Evolutionary conservation across 2,797 vertebrate genomes (phyloP), one percentile per base, ranked within the genome.

Genomic region (Eutrigla gurnardus): DNA sequence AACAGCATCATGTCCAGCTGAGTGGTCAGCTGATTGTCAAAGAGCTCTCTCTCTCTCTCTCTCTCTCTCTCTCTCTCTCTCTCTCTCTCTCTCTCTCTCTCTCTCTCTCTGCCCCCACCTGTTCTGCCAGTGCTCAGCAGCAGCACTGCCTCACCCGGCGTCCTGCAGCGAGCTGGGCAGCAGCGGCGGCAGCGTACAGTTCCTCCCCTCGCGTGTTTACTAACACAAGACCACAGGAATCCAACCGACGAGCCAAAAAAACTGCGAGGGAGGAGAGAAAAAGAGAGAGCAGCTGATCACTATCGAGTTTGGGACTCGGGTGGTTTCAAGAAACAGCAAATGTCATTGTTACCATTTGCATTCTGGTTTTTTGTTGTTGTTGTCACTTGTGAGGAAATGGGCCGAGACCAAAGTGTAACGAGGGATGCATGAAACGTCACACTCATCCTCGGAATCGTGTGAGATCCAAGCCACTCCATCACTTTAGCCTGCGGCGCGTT

Each of bases 141-240:
- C 67, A 54, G 70, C 67, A 32, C 55, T 25, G 70, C 77, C 71
- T 83, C 73, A 11, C 39, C 57, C 40, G 35, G 64, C 73, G 46
- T 77, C 82, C 76, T 68, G 53, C 80, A 13, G 73, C 0, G 42
- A 65, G 76, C 52, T 78, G n/a, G 70, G 70, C 25, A 25, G 25
- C 25, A 25, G 25, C 25, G 2, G 59, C 74, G 81, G 70, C 73
- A 10, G 63, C 79, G 50, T 7, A 18, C 78, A 33, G 50, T 66
- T 83, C 75, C 80, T 83, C 81, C 80, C 62, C 71, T 84, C 49
- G 8, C 15, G 8, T 91, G 85, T 92, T 91, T 91, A 88, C 88
- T 84, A 92, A 91, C 88, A 90, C 70, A 68, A 25, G 53, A 83
- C 91, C 89, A 39, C 91, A 92, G 86, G 89, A 93, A 93, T 92